Conservation (phyloP, 2,113 vertebrate species). For the Uria aalge region DNA sequence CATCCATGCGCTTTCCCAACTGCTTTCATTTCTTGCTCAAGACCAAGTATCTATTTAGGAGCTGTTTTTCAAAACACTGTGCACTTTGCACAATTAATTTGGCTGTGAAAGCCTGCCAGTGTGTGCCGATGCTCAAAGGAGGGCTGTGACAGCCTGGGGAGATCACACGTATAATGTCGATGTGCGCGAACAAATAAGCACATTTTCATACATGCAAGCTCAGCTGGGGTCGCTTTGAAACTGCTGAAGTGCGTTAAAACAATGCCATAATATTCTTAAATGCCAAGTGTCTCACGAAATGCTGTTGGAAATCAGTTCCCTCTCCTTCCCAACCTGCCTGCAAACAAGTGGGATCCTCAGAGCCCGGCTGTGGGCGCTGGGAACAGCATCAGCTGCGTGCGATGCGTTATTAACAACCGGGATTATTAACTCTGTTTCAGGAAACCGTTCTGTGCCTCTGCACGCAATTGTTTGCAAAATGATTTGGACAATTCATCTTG, state of each 20-base stretch:
- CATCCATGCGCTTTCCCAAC: neutral
- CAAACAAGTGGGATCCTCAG: neutral
- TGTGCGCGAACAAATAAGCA: neutral
- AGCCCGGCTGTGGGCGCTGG: neutral
- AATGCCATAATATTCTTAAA: neutral
- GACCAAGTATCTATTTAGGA: neutral
- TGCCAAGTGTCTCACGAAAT: neutral
- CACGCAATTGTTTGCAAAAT: neutral
- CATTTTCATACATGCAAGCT: neutral
- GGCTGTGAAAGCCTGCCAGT: neutral
- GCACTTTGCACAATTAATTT: neutral
- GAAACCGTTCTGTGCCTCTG: neutral
- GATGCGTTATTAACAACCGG: neutral
- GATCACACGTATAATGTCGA: accelerated
- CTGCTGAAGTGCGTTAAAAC: neutral
- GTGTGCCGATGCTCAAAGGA: neutral
- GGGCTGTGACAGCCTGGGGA: neutral
- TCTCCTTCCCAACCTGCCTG: neutral
- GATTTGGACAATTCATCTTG: neutral
- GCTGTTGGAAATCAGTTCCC: neutral
- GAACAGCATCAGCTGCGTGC: neutral
- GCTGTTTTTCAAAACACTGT: neutral
- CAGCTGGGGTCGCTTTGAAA: neutral
- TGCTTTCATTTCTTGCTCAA: neutral
- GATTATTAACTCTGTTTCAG: neutral